Evolutionary conservation across 2,888 invertebrate species (phyloP).

Genomic region (Drosophila macrospina): DNA sequence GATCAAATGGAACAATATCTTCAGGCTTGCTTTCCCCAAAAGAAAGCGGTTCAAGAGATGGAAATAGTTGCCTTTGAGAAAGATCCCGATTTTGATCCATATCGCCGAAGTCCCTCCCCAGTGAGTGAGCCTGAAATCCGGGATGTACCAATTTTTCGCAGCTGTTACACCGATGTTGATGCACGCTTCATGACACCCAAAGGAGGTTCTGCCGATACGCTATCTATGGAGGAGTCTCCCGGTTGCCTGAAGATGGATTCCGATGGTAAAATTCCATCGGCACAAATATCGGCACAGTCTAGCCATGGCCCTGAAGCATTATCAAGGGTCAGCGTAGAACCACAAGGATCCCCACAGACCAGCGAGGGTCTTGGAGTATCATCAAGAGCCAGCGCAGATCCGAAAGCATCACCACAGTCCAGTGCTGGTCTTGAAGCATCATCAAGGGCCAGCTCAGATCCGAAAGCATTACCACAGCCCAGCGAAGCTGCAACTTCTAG

Average conservation of each 20-base stretch:
- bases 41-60: not conserved
- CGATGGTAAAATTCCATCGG: not conserved
- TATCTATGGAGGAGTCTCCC: not conserved
- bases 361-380: not conserved
- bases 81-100: constrained; percentile 53
- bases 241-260: not conserved
- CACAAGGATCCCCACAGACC: not conserved
- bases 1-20: constrained; percentile 53
- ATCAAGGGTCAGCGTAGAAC: not conserved
- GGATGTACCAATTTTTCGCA: not conserved
- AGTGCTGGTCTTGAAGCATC: not conserved
- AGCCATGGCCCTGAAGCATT: not conserved
- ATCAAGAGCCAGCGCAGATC: not conserved
- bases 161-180: constrained; percentile 6
- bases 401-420: not conserved
- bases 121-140: not conserved
- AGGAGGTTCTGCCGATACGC: not conserved
- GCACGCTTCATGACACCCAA: not conserved
- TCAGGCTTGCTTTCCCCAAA: constrained; percentile 51
- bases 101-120: not conserved
- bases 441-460: not conserved
- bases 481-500: too few relatives aligned
- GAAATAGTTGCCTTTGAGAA: constrained; percentile 56
- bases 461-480: too few relatives aligned
- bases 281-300: not conserved